Evolutionary conservation across 2,888 invertebrate species (phyloP), one percentile per base, ranked within the genome.

Genomic region (Drepanosiphum platanoidis): DNA sequence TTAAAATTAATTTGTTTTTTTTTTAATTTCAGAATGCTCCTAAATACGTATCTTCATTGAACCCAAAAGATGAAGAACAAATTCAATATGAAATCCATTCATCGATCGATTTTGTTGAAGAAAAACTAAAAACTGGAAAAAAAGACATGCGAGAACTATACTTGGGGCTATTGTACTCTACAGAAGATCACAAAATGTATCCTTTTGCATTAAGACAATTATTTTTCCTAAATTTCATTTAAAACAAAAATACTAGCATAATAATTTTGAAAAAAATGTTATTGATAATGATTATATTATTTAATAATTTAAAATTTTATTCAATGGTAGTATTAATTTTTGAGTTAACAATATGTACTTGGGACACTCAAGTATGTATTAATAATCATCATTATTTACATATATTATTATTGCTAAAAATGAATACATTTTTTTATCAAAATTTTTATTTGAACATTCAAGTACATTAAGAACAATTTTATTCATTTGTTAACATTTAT

Each of bases 111-210:
- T 95, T 97, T 13, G 93, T 98, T 39, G 98, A 97, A 89, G 97
- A 97, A 89, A 94, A 96, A 89, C 91, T 96, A 79, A 89, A 89
- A 86, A 70, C 87, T 42, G 90, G 92, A 0, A 91, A 91, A 36
- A 89, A 92, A 46, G 97, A 98, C 89, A 91, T 95, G 61, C 91
- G 97, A 87, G 98, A 98, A 90, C 91, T 97, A 3, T 98, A 97
- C 90, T 91, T 98, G 86, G 98, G 98, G 39, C 91, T 97, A 87
- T 91, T 98, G 11, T 97, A 97, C 90, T 95, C 97, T 0, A 95
- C 97, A 11, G 98, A 98, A 91, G 97, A 96, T 87, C 97, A 97
- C 90, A 97, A 97, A 93, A 96, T 98, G 97, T 97, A 92, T 89
- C 90, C 89, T 89, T 89, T 88, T 86, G 83, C n/a, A n/a, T 75